These are phyloP conservation scores for Rhinopomastus cyanomelas DNA, from an alignment of 2,113 vertebrate genomes.

Conservation along the genomic window DNA sequence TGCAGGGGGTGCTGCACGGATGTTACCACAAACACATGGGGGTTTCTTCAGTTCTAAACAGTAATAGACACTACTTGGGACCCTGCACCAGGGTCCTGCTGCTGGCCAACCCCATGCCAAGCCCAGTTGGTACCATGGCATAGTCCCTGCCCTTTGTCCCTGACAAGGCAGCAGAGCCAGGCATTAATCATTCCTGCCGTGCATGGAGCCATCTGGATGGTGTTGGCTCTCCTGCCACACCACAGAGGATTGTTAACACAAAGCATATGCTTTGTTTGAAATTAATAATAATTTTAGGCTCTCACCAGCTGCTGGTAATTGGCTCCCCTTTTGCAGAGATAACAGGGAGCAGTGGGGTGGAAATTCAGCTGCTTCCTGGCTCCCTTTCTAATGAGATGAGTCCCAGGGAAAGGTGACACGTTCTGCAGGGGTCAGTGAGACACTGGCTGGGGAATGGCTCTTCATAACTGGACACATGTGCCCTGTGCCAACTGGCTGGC, in stretches of 20 bases:
- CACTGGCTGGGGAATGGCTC: not conserved
- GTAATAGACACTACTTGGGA: rapidly evolving
- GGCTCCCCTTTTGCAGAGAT: conserved; percentile 31
- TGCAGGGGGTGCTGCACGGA: rapidly evolving
- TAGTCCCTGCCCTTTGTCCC: not conserved
- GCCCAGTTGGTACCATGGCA: not conserved
- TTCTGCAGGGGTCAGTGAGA: not conserved
- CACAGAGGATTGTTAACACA: conserved; percentile 23
- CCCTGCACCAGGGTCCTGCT: rapidly evolving
- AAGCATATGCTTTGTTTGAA: conserved; percentile 58
- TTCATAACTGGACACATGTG: rapidly evolving
- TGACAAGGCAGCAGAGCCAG: not conserved
- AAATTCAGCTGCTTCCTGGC: conserved; percentile 11
- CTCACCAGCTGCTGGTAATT: conserved; percentile 61
- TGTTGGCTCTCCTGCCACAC: conserved; percentile 17
- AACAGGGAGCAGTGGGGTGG: conserved; percentile 48
- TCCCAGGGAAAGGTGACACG: not conserved
- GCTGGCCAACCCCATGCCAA: not conserved
- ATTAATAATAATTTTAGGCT: conserved; percentile 57
- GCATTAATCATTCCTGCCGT: not conserved
- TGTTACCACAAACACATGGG: rapidly evolving
- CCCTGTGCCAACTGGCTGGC: rapidly evolving
- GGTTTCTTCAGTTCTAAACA: not conserved
- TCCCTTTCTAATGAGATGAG: not conserved
- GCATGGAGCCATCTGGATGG: conserved; percentile 18